phyloP scores from a whole-genome alignment of 1,140 invertebrate genomes.

The Vollenhovia emeryi region DNA sequence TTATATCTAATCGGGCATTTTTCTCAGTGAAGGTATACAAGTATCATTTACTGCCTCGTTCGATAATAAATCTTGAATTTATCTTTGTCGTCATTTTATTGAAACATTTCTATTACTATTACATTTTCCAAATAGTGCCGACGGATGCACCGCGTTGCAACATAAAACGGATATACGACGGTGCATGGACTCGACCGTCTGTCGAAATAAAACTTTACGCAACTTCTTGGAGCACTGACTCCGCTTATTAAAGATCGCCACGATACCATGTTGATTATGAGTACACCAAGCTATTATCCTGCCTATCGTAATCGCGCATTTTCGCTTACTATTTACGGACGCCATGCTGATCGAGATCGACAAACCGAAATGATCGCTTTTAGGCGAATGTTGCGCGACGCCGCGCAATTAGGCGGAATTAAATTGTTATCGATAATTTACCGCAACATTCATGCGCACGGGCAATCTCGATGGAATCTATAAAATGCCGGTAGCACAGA shows the following conservation, averaged over 20 bases:
- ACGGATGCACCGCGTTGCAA: background rate
- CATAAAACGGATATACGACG: constrained; percentile 38
- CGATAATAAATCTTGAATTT: background rate
- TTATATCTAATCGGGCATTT: too few relatives aligned
- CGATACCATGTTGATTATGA: constrained; percentile 52
- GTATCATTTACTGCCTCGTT: background rate
- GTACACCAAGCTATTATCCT: constrained; percentile 36
- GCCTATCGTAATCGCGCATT: constrained; percentile 41
- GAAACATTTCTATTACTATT: constrained; percentile 14
- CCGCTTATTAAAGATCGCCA: constrained; percentile 57
- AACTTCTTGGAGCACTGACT: constrained; percentile 24
- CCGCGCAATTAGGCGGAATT: constrained; percentile 16
- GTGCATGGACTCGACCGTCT: background rate
- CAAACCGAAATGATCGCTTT: constrained; percentile 12
- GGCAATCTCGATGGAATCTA: background rate
- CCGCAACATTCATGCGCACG: background rate
- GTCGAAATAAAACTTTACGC: constrained; percentile 50
- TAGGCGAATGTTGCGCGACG: background rate
- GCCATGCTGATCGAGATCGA: background rate
- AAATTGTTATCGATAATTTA: constrained; percentile 34
- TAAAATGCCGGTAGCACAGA: background rate
- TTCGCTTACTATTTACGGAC: background rate
- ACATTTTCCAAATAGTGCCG: background rate
- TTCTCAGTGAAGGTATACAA: background rate
- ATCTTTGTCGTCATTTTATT: background rate